A percentile compares a stretch with the other conserved stretches of the same genome.
These are phyloP conservation scores for Melanogrammus aeglefinus DNA, from an alignment of 2,797 vertebrate species.

Conservation along the genomic window DNA sequence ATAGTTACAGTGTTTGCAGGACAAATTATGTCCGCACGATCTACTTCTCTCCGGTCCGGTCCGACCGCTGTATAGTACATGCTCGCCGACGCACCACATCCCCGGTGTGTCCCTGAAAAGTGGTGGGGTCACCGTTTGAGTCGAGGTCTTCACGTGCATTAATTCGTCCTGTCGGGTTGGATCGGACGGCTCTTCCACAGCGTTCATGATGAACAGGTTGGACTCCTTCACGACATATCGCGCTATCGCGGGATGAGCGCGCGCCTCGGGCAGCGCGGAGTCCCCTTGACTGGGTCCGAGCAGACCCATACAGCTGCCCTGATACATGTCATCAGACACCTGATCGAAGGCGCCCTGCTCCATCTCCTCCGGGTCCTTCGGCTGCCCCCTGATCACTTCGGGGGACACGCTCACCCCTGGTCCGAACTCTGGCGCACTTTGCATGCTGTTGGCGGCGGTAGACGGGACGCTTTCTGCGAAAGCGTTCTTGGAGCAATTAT, in stretches of 20 bases:
- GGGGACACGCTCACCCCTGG: slow-evolving; percentile 15
- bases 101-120: slow-evolving; percentile 34
- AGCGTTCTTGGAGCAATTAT: slow-evolving; percentile 24
- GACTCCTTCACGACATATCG: slow-evolving; percentile 49
- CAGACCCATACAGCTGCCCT: slow-evolving; percentile 65
- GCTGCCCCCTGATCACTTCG: slow-evolving; percentile 1
- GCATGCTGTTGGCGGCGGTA: not conserved
- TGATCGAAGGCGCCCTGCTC: slow-evolving; percentile 44
- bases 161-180: slow-evolving; percentile 33
- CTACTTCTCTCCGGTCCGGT: slow-evolving; percentile 33
- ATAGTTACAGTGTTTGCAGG: slow-evolving; percentile 58
- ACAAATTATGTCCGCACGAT: slow-evolving; percentile 20
- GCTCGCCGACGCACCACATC: slow-evolving; percentile 45
- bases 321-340: slow-evolving; percentile 43
- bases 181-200: slow-evolving; percentile 23
- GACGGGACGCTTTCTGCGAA: slow-evolving; percentile 28
- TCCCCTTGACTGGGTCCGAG: slow-evolving; percentile 45
- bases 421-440: slow-evolving; percentile 23
- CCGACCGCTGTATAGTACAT: slow-evolving; percentile 23
- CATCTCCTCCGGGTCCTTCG: not conserved
- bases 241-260: slow-evolving; percentile 38
- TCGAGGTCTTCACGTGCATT: slow-evolving; percentile 26
- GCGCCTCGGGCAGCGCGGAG: slow-evolving; percentile 40
- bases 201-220: slow-evolving; percentile 39
- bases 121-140: slow-evolving; percentile 19